phyloP scores from a whole-genome alignment of 2,797 vertebrate genomes.

The Helicolenus hilgendorfi region DNA sequence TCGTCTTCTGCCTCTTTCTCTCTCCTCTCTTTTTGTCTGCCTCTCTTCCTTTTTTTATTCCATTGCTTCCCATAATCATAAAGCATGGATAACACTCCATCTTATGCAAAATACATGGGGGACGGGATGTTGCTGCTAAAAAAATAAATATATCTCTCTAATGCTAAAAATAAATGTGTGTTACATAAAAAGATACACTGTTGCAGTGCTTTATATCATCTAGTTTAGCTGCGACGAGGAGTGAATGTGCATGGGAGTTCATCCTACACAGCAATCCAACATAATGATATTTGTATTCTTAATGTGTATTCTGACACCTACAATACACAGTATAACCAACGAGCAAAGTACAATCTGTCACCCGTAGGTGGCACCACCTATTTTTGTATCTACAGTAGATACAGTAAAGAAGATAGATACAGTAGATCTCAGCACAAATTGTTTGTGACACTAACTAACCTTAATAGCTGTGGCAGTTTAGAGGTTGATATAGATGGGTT shows the following conservation, averaged over 20 bases:
- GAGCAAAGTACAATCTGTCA: constrained; percentile 30
- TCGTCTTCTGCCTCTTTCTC: not conserved
- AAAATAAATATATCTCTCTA: constrained; percentile 49
- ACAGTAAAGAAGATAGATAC: not conserved
- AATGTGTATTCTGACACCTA: constrained; percentile 5
- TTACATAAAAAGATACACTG: constrained; percentile 50
- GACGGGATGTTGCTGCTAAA: constrained; percentile 44
- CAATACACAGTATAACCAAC: not conserved
- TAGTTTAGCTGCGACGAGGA: not conserved
- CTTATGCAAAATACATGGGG: constrained; percentile 64
- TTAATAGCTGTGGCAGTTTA: not conserved
- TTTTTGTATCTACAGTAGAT: constrained; percentile 39
- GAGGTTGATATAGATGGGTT: not conserved
- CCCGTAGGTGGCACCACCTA: constrained; percentile 74
- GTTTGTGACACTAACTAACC: not conserved
- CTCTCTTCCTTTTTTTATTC: not conserved
- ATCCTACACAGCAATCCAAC: constrained; percentile 4
- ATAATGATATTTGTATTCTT: not conserved
- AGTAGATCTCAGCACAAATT: not conserved
- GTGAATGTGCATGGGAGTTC: not conserved
- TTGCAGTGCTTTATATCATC: constrained; percentile 22
- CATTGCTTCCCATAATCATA: constrained; percentile 20
- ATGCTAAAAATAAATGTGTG: constrained; percentile 64
- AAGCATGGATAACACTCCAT: constrained; percentile 44
- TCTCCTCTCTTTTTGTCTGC: not conserved